Conservation (phyloP, 1,140 invertebrate genomes). For the Caerostris darwini region DNA sequence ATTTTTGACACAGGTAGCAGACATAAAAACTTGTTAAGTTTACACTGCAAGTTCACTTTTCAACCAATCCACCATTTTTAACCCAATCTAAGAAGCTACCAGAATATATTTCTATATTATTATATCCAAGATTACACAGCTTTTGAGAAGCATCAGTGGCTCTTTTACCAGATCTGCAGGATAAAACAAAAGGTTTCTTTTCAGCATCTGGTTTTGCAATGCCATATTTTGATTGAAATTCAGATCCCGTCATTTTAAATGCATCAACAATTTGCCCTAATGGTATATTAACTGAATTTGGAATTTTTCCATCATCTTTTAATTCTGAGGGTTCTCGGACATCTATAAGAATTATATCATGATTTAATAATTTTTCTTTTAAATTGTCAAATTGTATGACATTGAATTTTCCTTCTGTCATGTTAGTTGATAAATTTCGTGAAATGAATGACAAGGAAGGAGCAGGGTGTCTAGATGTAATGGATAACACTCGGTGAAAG, state of each 20-base stretch:
- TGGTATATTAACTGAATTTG: conserved; percentile 79
- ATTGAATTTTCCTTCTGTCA: background rate
- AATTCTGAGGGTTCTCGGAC: conserved; percentile 79
- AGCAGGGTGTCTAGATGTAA: background rate
- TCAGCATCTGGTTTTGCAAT: conserved; percentile 56
- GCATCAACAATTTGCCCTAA: conserved; percentile 72
- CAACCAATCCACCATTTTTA: conserved; percentile 63
- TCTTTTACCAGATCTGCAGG: conserved; percentile 75
- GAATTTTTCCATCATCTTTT: conserved; percentile 78
- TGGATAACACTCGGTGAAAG: background rate
- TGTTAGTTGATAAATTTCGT: background rate
- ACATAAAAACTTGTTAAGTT: background rate
- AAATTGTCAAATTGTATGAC: conserved; percentile 69
- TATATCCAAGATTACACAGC: conserved; percentile 41
- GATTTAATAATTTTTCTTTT: conserved; percentile 35
- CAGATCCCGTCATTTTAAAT: conserved; percentile 54
- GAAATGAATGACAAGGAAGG: too few species aligned
- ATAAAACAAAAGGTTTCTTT: conserved; percentile 39
- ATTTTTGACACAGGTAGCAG: background rate
- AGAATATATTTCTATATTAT: conserved; percentile 49
- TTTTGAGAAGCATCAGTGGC: conserved; percentile 54
- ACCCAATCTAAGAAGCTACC: conserved; percentile 77
- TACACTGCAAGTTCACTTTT: too few species aligned
- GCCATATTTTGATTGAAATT: conserved; percentile 69
- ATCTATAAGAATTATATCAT: conserved; percentile 78